Percentiles rank a stretch among this genome's conserved stretches.
Conservation (phyloP, 2,797 vertebrate genomes). For the Liparis tanakae region DNA sequence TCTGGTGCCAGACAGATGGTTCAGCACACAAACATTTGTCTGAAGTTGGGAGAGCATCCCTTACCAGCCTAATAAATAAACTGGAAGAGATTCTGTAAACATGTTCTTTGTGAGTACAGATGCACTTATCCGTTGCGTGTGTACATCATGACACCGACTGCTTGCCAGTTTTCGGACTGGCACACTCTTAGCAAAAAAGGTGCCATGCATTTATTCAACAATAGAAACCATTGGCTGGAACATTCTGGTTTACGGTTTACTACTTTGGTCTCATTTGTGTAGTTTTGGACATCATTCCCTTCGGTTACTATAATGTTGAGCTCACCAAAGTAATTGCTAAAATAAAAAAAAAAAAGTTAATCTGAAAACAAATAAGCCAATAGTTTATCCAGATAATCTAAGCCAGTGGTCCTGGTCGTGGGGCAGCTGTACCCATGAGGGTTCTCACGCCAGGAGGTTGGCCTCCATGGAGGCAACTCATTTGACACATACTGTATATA, state of each 20-base stretch:
- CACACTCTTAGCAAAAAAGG: background rate
- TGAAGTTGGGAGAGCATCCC: conserved; percentile 87
- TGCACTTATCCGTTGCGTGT: conserved; percentile 89
- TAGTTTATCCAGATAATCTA: background rate
- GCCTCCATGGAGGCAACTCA: background rate
- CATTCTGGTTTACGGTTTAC: background rate
- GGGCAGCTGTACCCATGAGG: background rate
- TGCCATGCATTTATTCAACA: background rate
- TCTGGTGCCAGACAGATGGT: conserved; percentile 89
- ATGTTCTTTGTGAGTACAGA: conserved; percentile 29
- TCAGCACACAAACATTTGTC: conserved; percentile 92
- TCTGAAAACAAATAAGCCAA: background rate
- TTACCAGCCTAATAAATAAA: conserved; percentile 85
- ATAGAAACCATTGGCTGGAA: background rate
- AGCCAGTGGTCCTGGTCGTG: background rate
- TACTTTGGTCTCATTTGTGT: background rate
- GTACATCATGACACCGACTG: background rate
- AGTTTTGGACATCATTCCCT: background rate
- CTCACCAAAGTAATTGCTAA: background rate
- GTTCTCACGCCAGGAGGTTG: background rate
- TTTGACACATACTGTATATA: background rate
- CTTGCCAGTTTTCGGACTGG: conserved; percentile 1
- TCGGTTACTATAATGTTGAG: background rate
- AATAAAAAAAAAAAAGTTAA: background rate
- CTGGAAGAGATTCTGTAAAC: conserved; percentile 36